phyloP scores from a whole-genome alignment of 2,113 vertebrate species.

The Zingel zingel region DNA sequence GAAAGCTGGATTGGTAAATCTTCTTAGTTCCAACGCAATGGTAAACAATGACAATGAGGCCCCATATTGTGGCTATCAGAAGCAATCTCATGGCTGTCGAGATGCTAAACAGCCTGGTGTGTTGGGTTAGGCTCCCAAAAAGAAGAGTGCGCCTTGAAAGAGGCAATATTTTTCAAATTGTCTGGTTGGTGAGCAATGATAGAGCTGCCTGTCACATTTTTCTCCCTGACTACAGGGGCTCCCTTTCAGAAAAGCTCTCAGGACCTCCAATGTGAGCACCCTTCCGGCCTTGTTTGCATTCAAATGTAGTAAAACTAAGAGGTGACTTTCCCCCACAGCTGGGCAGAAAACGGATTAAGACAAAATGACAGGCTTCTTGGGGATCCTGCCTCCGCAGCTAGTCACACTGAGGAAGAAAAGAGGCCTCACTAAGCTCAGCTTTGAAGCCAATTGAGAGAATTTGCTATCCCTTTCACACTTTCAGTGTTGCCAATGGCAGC shows the following conservation, averaged over 20 bases:
- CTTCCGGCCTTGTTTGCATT: conserved; percentile 93
- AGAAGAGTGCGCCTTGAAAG: conserved; percentile 82
- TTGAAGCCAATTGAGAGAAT: conserved; percentile 77
- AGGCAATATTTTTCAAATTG: conserved; percentile 89
- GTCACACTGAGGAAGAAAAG: conserved; percentile 83
- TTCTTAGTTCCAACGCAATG: conserved; percentile 81
- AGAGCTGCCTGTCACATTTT: conserved; percentile 96
- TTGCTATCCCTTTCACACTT: conserved; percentile 79
- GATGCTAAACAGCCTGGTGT: conserved; percentile 87
- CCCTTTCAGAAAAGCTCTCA: conserved; percentile 91
- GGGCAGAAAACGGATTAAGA: conserved; percentile 94
- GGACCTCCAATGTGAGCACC: conserved; percentile 81
- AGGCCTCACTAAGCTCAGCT: conserved; percentile 80
- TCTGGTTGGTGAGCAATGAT: conserved; percentile 85
- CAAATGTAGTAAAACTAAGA: conserved; percentile 93
- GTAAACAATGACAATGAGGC: conserved; percentile 85
- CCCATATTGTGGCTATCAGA: conserved; percentile 83
- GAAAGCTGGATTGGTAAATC: conserved; percentile 72
- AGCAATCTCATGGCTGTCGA: conserved; percentile 76
- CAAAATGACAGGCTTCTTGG: conserved; percentile 84
- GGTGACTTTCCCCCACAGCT: conserved; percentile 89
- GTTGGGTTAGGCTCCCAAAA: conserved; percentile 81
- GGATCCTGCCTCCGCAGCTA: conserved; percentile 54
- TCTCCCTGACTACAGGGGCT: conserved; percentile 91
- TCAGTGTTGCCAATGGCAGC: conserved; percentile 73